Conservation (phyloP, 2,888 invertebrate species). For the Dolomedes plantarius region DNA sequence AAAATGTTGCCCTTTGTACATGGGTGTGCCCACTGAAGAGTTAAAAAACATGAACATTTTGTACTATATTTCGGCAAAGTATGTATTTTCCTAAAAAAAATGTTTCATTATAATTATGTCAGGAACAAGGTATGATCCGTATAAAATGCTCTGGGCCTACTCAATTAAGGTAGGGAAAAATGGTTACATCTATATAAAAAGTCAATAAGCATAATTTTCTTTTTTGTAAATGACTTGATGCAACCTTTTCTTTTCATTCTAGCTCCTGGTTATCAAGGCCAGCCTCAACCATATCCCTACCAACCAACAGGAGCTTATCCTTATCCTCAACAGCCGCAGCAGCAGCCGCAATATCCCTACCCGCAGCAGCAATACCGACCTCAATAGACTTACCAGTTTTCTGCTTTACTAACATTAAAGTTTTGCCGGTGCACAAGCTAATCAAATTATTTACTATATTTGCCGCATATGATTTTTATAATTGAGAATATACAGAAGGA, state of each 20-base stretch:
- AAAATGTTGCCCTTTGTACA: no score
- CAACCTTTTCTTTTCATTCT: neutral
- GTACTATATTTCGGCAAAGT: no score
- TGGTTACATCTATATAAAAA: no score
- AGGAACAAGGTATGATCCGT: no score
- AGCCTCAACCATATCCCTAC: slow-evolving; percentile 43
- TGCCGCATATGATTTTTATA: neutral
- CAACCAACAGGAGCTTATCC: slow-evolving; percentile 59
- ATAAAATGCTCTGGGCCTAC: no score
- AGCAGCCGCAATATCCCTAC: slow-evolving; percentile 74
- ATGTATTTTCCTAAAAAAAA: no score
- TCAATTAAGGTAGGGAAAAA: no score
- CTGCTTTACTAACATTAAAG: neutral
- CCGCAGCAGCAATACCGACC: slow-evolving; percentile 75
- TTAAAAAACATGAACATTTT: no score
- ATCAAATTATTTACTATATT: neutral
- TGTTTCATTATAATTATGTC: no score
- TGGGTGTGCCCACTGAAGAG: no score
- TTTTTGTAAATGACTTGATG: no score
- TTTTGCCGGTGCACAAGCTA: neutral
- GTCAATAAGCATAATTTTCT: no score
- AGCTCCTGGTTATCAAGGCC: slow-evolving; percentile 64
- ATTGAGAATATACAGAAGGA: neutral
- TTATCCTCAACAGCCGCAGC: slow-evolving; percentile 77
- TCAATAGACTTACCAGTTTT: neutral